phyloP scores from a whole-genome alignment of 2,888 invertebrate genomes.

The Agrotis clavis region DNA sequence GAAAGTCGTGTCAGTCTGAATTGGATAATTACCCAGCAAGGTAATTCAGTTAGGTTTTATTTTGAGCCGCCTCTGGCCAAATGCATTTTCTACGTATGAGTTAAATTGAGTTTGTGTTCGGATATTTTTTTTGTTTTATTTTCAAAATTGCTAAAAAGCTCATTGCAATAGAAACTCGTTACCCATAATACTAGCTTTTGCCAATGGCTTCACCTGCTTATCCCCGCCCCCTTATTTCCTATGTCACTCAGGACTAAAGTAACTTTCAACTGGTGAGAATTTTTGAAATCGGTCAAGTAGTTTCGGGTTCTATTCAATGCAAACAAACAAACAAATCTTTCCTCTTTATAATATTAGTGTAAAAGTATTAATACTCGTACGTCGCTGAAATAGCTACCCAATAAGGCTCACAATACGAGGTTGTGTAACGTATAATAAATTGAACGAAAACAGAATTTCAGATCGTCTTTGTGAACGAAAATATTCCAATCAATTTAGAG shows the following conservation, averaged over 20 bases:
- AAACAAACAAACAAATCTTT: too few relatives aligned
- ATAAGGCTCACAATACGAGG: not conserved
- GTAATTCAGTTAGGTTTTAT: conserved; percentile 41
- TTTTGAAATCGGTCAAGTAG: too few relatives aligned
- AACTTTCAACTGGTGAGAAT: too few relatives aligned
- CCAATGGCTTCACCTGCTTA: too few relatives aligned
- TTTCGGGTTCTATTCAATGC: too few relatives aligned
- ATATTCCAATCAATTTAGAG: conserved; percentile 7
- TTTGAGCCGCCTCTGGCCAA: not conserved
- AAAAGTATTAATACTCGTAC: not conserved
- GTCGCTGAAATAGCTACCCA: not conserved
- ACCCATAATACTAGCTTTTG: too few relatives aligned
- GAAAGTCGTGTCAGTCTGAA: conserved; percentile 32
- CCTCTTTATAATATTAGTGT: too few relatives aligned
- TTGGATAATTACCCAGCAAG: conserved; percentile 7
- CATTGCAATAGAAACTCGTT: not conserved
- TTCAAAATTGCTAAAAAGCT: too few relatives aligned
- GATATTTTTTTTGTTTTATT: not conserved
- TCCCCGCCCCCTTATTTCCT: too few relatives aligned
- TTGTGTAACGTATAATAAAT: not conserved
- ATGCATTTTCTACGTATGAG: conserved; percentile 17
- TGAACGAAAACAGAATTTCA: not conserved
- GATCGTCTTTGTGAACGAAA: conserved; percentile 6
- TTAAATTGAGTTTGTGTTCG: not conserved
- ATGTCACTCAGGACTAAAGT: too few relatives aligned